Evolutionary conservation across 2,113 vertebrate species (phyloP).

Genomic region (human): GRCh38 chr2:28500001-28500500

Average conservation of each 20-base stretch:
- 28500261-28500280: neutral
- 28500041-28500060: neutral
- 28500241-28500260: neutral
- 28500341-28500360: neutral
- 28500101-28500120: neutral
- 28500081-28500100: neutral
- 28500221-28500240: neutral
- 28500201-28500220: neutral
- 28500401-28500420: neutral
- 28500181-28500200: neutral
- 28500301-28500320: neutral
- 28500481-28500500: neutral
- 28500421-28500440: neutral
- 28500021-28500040: neutral
- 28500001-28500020: neutral
- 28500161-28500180: neutral
- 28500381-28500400: neutral
- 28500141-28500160: neutral
- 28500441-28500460: neutral
- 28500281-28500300: neutral
- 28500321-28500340: neutral
- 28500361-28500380: neutral
- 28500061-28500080: neutral
- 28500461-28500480: neutral
- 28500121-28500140: neutral